Evolutionary conservation across 2,888 invertebrate genomes (phyloP), one percentile per base, ranked within the genome.

Genomic region (Dermolepida albohirtum): DNA sequence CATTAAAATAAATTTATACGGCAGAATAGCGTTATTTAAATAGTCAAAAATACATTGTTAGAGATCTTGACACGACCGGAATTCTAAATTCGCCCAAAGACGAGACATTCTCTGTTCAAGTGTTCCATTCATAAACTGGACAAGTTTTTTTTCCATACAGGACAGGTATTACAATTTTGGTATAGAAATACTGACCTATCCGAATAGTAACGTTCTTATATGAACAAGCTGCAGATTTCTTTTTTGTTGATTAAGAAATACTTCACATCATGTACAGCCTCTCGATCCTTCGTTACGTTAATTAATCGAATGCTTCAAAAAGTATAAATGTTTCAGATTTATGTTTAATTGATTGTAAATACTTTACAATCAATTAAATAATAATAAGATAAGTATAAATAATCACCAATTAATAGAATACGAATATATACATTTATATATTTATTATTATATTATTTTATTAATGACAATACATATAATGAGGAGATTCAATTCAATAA

Each of bases 1-100:
- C 57, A 66, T 66, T 66, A 66, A 66, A 66, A 66, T 66, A 66
- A 59, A 66, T 66, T 66, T 66, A 66, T 66, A 66, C 66, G 66
- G 50, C 66, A 40, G 66, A 59, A 50, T 59, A 47, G 57, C 66
- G 57, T 59, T 66, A 66, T 66, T 66, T 57, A 66, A 66, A 66
- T 66, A 57, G 57, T 66, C 59, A 50, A 57, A 51, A 64, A 68
- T 64, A 64, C 68, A 68, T 68, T 68, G 68, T 68, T 68, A 68
- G 68, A 55, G 55, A 34, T 64, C 64, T 39, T 55, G 64, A 55
- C 68, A 40, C 43, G 64, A 54, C 43, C 41, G 40, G 68, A 68
- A 68, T 68, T 68, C 64, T 52, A 68, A 68, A 64, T 64, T 17
- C 34, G 44, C 54, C 22, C 54, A 16, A 12, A 40, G 49, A 49